Percentiles rank a stretch among this genome's conserved stretches.
Evolutionary conservation across 2,797 vertebrate genomes (phyloP).

Genomic region (Channallabes apus): DNA sequence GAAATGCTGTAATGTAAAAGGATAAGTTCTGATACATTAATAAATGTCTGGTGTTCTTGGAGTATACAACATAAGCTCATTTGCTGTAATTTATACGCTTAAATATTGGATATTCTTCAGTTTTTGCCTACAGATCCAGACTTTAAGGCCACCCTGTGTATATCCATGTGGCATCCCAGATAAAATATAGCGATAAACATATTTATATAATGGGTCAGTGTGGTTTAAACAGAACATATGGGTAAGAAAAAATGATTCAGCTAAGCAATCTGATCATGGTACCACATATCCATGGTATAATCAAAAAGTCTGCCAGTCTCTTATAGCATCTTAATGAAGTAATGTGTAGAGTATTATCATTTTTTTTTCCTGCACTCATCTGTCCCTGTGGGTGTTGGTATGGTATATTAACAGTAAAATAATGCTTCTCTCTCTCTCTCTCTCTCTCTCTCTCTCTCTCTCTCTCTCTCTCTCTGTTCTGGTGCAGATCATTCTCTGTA

Average conservation of each 20-base stretch:
- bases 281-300: conserved; percentile 30
- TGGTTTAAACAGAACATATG: conserved; percentile 13
- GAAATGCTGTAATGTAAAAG: too few relatives aligned
- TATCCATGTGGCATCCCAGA: not conserved
- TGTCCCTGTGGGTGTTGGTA: conserved; percentile 46
- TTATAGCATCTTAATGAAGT: conserved; percentile 41
- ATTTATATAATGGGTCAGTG: not conserved
- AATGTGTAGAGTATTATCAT: conserved; percentile 36
- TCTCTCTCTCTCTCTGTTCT: conserved; percentile 26
- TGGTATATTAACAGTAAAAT: conserved; percentile 49
- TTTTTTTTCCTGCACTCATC: conserved; percentile 42
- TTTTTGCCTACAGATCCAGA: too few relatives aligned
- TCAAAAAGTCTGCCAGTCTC: conserved; percentile 27
- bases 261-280: not conserved
- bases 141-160: not conserved
- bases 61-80: too few relatives aligned
- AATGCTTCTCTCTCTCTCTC: conserved; percentile 30
- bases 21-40: too few relatives aligned
- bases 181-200: not conserved
- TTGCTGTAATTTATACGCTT: too few relatives aligned
- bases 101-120: too few relatives aligned
- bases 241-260: not conserved
- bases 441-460: not conserved
- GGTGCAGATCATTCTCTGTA: conserved; percentile 29
- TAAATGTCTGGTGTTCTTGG: too few relatives aligned